Evolutionary conservation across 2,113 vertebrate species (phyloP).

Genomic region (Loxodonta africana): DNA sequence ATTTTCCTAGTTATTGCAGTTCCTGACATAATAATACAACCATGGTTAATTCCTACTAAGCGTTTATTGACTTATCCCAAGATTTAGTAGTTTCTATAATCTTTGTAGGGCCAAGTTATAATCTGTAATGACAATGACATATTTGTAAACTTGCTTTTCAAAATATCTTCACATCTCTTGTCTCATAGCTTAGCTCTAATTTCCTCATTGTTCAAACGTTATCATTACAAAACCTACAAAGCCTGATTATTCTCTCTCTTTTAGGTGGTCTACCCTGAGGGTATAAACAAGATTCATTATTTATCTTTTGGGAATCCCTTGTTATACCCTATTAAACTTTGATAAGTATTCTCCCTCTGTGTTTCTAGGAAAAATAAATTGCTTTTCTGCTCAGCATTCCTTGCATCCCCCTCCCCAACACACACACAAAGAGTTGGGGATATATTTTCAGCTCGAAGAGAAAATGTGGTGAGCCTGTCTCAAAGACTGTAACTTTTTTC

Average conservation of each 20-base stretch:
- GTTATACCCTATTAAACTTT: slow-evolving; percentile 27
- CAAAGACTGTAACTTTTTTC: background rate
- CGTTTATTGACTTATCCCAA: background rate
- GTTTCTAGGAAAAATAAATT: slow-evolving; percentile 46
- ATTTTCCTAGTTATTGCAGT: background rate
- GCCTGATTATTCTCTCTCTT: background rate
- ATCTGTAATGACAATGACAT: background rate
- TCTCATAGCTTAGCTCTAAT: slow-evolving; percentile 21
- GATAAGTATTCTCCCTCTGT: slow-evolving; percentile 55
- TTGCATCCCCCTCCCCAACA: background rate
- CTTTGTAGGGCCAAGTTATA: background rate
- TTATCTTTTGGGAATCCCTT: slow-evolving; percentile 17
- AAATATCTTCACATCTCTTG: background rate
- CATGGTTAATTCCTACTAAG: background rate
- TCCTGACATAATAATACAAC: background rate
- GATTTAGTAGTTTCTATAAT: background rate
- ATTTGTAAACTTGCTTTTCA: background rate
- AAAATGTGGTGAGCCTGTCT: background rate
- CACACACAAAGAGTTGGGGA: background rate
- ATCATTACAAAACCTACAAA: background rate
- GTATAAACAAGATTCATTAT: slow-evolving; percentile 31
- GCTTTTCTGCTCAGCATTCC: background rate
- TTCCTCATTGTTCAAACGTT: slow-evolving; percentile 35
- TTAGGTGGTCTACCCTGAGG: background rate
- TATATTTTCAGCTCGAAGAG: slow-evolving; percentile 15